These are phyloP conservation scores for Auanema freiburgensis DNA, from an alignment of 2,888 invertebrate genomes.

Conservation along the genomic window DNA sequence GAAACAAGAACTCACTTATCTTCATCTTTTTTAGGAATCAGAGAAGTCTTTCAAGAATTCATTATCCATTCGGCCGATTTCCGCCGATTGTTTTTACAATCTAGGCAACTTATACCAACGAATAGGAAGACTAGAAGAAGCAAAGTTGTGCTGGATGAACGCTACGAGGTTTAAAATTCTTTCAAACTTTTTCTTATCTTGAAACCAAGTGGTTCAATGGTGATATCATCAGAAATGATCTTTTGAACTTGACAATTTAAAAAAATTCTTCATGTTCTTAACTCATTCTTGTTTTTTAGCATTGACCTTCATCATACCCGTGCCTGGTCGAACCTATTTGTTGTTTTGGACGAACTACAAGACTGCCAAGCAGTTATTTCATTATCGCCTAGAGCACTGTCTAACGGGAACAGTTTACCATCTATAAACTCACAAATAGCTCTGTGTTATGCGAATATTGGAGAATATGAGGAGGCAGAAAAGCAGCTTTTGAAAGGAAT, in stretches of 20 bases:
- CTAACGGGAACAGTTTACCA: conserved; percentile 76
- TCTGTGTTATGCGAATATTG: conserved; percentile 83
- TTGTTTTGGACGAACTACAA: conserved; percentile 71
- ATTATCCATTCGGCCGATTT: conserved; percentile 76
- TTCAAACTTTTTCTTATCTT: not conserved
- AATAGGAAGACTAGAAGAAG: conserved; percentile 75
- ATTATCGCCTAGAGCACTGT: conserved; percentile 75
- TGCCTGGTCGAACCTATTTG: conserved; percentile 89
- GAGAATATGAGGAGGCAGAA: conserved; percentile 80
- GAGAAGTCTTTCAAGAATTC: conserved; percentile 81
- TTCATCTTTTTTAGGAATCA: conserved; percentile 76
- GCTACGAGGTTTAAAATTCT: conserved; percentile 73
- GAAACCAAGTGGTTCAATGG: not conserved
- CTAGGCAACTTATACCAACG: conserved; percentile 90
- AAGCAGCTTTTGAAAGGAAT: conserved; percentile 79
- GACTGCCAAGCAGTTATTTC: conserved; percentile 75
- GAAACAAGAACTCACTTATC: not conserved
- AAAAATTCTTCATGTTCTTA: too few relatives aligned
- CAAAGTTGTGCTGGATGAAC: conserved; percentile 80
- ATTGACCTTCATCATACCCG: conserved; percentile 76
- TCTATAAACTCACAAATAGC: conserved; percentile 83
- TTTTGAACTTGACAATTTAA: too few relatives aligned
- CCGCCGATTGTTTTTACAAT: conserved; percentile 91
- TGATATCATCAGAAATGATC: not conserved
- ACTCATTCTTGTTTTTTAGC: too few relatives aligned